A percentile compares a stretch with the other conserved stretches of the same genome.
phyloP scores from a whole-genome alignment of 2,888 invertebrate species.

The Alloscopus bannaensis region DNA sequence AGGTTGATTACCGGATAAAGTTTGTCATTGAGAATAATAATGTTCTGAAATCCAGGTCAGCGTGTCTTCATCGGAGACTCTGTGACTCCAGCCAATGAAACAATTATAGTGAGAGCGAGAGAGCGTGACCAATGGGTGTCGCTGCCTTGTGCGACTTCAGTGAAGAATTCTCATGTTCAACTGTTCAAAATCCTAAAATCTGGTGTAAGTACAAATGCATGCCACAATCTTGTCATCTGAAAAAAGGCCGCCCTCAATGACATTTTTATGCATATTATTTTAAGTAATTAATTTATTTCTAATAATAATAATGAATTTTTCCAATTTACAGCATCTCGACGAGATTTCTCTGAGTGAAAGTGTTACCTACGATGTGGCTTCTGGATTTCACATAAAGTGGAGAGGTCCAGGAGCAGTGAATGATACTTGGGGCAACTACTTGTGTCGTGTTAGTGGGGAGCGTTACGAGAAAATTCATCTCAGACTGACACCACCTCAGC shows the following conservation, averaged over 20 bases:
- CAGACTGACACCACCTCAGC: slow-evolving; percentile 56
- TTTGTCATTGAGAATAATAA: no score
- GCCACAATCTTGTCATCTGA: not conserved
- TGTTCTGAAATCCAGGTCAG: no score
- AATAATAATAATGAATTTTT: not conserved
- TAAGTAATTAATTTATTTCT: not conserved
- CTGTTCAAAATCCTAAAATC: slow-evolving; percentile 54
- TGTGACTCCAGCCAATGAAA: slow-evolving; percentile 56
- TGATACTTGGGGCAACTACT: slow-evolving; percentile 62
- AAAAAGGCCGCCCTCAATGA: not conserved
- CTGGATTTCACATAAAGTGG: slow-evolving; percentile 66
- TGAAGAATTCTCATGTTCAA: slow-evolving; percentile 54
- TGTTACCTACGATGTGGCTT: slow-evolving; percentile 56
- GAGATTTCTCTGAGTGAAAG: slow-evolving; percentile 50
- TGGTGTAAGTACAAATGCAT: slow-evolving; percentile 36
- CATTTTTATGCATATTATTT: no score
- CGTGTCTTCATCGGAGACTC: slow-evolving; percentile 58
- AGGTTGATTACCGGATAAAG: no score
- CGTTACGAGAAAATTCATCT: slow-evolving; percentile 64
- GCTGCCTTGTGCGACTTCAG: slow-evolving; percentile 66
- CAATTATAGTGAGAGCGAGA: slow-evolving; percentile 44
- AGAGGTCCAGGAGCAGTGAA: slow-evolving; percentile 41
- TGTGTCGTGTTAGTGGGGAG: slow-evolving; percentile 55
- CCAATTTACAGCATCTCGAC: slow-evolving; percentile 51
- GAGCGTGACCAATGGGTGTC: slow-evolving; percentile 64